Base-by-base conservation (phyloP, 2,888 invertebrate genomes). In the Chrysotoxum bicinctum region DNA sequence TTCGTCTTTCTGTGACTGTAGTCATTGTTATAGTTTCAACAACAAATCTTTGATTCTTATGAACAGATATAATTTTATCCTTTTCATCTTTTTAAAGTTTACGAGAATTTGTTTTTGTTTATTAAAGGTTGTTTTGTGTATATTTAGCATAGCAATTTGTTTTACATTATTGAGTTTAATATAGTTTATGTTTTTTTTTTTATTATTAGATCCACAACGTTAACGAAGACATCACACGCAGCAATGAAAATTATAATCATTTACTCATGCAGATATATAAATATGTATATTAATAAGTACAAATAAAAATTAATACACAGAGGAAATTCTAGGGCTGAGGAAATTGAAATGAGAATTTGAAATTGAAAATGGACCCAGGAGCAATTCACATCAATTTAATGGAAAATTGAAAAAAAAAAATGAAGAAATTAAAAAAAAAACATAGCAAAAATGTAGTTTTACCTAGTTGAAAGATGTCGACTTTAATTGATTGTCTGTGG, bases 21-120 rank as follows among this genome's bases (percentile, higher is more conserved):
- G 95, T 94, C 94, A 94, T 94, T 88, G 94, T 94, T 90, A 94
- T 94, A 87, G 94, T 94, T 91, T 95, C 95, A 90, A 94, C 93
- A 90, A 95, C 93, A 90, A 90, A 90, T 90, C 91, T 88, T 89
- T 91, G 90, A 90, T 90, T 90, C 89, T 90, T 91, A 88, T 90
- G 88, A 88, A 88, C 87, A 87, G 88, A 88, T 87, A 87, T 85
- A 86, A 87, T 82, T 88, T 88, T 88, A 81, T 87, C 88, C 88
- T 82, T 83, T 87, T 85, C 88, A 87, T 87, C 88, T 85, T 87
- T 87, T 86, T 77, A 50, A 62, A 75, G 69, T 87, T 85, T 66
- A 21, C 48, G 83, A 69, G 37, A 37, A 56, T 89, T 58, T 58
- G 4, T 80, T 75, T 16, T 5, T 69, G 16, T 70, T 21, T 79